phyloP scores from a whole-genome alignment of 2,797 vertebrate species.

The Telmatherina bonti region DNA sequence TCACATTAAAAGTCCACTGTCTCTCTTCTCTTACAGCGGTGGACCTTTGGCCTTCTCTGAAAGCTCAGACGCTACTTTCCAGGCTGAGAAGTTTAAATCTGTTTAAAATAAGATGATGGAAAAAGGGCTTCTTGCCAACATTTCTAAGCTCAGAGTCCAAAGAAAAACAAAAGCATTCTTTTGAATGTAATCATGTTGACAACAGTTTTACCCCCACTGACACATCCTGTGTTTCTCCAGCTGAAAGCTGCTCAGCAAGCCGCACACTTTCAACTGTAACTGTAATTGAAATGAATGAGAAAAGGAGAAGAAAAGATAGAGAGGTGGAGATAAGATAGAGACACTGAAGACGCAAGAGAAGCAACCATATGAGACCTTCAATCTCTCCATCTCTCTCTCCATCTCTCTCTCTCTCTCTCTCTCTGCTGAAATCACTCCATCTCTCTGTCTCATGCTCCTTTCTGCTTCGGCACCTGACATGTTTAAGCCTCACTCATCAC shows the following conservation, averaged over 20 bases:
- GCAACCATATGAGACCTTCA: constrained; percentile 56
- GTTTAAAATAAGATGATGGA: background rate
- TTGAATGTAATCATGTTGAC: background rate
- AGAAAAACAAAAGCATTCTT: background rate
- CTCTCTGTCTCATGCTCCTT: constrained; percentile 29
- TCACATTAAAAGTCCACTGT: background rate
- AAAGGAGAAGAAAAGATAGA: constrained; percentile 35
- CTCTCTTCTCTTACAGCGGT: background rate
- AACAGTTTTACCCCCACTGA: constrained; percentile 29
- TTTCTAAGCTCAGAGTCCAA: background rate
- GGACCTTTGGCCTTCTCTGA: background rate
- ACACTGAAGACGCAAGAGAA: constrained; percentile 33
- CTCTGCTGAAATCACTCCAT: constrained; percentile 49
- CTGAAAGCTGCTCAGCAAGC: constrained; percentile 27
- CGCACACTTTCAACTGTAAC: constrained; percentile 18
- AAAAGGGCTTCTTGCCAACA: background rate
- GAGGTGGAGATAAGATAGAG: constrained; percentile 49
- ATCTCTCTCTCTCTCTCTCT: constrained; percentile 42
- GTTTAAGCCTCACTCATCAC: constrained; percentile 46
- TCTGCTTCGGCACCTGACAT: constrained; percentile 29
- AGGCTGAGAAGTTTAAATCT: background rate
- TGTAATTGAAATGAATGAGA: constrained; percentile 53
- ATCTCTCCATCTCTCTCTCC: constrained; percentile 50
- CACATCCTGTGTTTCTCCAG: background rate
- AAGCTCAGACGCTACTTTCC: background rate